Evolutionary conservation across 2,113 vertebrate genomes (phyloP), one percentile per base, ranked within the genome.

Genomic region (Phylloscopus trochilus): DNA sequence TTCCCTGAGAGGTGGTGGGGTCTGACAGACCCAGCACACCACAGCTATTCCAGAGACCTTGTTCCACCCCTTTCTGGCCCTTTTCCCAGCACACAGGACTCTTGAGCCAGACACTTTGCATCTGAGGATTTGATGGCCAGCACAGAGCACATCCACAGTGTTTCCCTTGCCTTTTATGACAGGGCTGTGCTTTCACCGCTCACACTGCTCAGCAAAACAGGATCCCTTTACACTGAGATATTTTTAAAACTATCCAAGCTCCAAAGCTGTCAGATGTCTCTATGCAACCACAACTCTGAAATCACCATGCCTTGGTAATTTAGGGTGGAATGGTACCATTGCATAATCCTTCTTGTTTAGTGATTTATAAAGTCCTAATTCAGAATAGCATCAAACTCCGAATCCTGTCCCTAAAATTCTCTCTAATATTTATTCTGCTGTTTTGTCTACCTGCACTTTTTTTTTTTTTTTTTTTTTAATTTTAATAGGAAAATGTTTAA

Each of bases 401-500:
- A 56, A 5, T n/a, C 16, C 44, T 46, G 69, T 41, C 56, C 41
- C 39, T 47, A 64, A 66, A 79, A 58, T 64, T 76, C 44, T 43
- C 35, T 60, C 43, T 37, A 30, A 15, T 62, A 56, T 67, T 53
- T 75, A 79, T 73, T 66, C 66, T 88, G 46, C 26, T 66, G 27
- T 52, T 90, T 85, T 90, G 53, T 70, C 46, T 56, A 67, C 12
- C 15, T n/a, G 19, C 9, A 51, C 3, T 27, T 27, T 92, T 88
- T 66, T 27, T 27, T 92, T 88, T 66, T 33, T n/a, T 76, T 16
- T 22, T 8, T 83, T 82, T 72, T 23, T 1, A 81, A 62, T 82
- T 72, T 23, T 1, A 81, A 62, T 41, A 78, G 39, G 37, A 74
- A 93, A 86, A 68, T 74, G 68, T 91, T 95, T 83, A 90, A 97